Percentiles rank a stretch among this genome's conserved stretches.
phyloP scores from a whole-genome alignment of 1,140 invertebrate species.

The Drosophila trapezifrons region DNA sequence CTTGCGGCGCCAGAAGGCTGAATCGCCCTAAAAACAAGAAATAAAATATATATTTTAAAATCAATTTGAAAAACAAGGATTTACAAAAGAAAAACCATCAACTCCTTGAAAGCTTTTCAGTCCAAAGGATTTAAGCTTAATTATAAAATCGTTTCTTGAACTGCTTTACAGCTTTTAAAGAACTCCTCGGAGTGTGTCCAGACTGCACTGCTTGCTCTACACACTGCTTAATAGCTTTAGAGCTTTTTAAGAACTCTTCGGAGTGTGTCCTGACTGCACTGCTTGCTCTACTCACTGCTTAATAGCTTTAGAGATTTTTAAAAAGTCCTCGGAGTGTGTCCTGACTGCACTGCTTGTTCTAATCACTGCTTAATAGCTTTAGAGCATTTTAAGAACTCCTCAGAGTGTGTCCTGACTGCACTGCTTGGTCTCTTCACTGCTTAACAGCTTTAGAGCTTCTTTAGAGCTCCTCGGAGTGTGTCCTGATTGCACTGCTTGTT shows the following conservation, averaged over 20 bases:
- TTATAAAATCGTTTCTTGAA: neutral
- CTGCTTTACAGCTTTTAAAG: neutral
- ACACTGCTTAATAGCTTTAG: neutral
- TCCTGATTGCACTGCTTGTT: neutral
- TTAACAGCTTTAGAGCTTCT: too few relatives aligned
- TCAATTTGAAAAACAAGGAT: neutral
- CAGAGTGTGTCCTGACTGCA: neutral
- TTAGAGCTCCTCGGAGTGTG: neutral
- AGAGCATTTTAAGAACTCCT: too few relatives aligned
- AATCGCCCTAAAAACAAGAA: constrained; percentile 86
- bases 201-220: neutral
- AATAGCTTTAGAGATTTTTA: neutral
- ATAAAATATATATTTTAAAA: neutral
- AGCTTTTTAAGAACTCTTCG: neutral
- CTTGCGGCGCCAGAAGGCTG: constrained; percentile 94
- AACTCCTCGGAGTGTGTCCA: neutral
- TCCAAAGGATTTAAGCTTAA: neutral
- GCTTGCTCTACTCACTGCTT: neutral
- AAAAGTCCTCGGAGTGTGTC: too few relatives aligned
- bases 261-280: neutral
- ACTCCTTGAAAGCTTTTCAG: neutral
- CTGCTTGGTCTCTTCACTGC: neutral
- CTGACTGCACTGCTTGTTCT: neutral
- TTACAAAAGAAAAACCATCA: neutral
- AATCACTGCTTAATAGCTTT: too few relatives aligned